Conservation (phyloP, 2,888 invertebrate species). For the Oligia strigilis region DNA sequence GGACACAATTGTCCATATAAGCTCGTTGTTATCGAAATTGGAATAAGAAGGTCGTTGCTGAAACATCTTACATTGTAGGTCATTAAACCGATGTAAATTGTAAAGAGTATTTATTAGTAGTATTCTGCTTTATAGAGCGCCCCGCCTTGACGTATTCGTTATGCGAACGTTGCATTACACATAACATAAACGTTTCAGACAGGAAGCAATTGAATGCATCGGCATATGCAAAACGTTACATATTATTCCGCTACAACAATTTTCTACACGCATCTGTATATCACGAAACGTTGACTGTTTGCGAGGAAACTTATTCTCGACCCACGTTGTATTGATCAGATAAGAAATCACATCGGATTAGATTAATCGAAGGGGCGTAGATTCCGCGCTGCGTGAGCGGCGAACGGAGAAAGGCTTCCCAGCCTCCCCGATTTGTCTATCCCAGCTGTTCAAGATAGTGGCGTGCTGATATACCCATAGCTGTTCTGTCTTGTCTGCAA, state of each 20-base stretch:
- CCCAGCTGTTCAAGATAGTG: constrained; percentile 72
- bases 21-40: constrained; percentile 71
- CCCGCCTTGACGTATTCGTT: constrained; percentile 65
- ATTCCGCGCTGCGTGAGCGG: constrained; percentile 73
- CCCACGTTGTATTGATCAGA: constrained; percentile 68
- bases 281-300: constrained; percentile 58
- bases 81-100: constrained; percentile 65
- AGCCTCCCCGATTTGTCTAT: constrained; percentile 77
- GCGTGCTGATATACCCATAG: constrained; percentile 71
- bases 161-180: constrained; percentile 69
- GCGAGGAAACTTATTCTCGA: constrained; percentile 64
- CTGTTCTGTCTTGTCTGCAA: constrained; percentile 26
- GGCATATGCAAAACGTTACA: constrained; percentile 76
- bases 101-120: constrained; percentile 49
- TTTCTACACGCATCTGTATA: constrained; percentile 75
- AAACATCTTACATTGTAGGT: constrained; percentile 37
- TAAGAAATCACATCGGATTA: constrained; percentile 73
- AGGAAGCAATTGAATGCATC: constrained; percentile 77
- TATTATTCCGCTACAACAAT: constrained; percentile 78
- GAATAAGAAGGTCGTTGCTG: constrained; percentile 49
- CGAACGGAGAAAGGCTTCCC: constrained; percentile 73
- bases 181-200: constrained; percentile 75
- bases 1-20: constrained; percentile 75
- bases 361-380: constrained; percentile 74
- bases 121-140: constrained; percentile 25